Conservation (phyloP, 2,113 vertebrate species). For the Nothocercus nigrocapillus region DNA sequence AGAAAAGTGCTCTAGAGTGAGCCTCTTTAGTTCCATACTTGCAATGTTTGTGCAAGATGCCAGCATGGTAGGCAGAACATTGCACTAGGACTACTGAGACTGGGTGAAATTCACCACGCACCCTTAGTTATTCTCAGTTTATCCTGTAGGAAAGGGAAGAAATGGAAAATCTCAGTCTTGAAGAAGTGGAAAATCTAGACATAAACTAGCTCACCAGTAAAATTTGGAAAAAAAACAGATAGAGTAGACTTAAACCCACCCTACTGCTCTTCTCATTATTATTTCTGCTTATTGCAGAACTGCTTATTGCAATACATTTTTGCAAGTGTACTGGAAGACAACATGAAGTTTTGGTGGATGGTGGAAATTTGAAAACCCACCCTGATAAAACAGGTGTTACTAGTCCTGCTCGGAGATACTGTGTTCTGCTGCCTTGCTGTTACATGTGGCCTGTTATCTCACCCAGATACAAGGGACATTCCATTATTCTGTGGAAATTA, state of each 20-base stretch:
- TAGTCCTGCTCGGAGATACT: conserved; percentile 39
- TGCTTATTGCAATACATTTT: background rate
- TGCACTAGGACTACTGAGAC: background rate
- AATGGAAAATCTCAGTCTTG: background rate
- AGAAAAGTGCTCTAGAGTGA: background rate
- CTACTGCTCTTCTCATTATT: background rate
- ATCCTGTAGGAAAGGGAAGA: background rate
- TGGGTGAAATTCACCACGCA: background rate
- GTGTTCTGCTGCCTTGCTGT: conserved; percentile 10
- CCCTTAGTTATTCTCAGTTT: background rate
- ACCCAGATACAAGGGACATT: background rate
- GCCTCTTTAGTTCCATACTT: background rate
- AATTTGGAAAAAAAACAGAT: background rate
- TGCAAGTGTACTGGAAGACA: background rate
- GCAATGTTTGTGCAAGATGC: background rate
- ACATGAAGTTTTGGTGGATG: background rate
- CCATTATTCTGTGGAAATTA: background rate
- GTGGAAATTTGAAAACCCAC: conserved; percentile 23
- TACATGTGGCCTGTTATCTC: conserved; percentile 20
- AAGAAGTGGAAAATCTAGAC: background rate
- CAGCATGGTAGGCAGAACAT: rapidly evolving
- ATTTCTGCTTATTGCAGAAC: background rate
- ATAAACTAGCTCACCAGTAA: background rate
- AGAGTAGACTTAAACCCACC: background rate
- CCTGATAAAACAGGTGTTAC: conserved; percentile 53